phyloP scores from a whole-genome alignment of 1,140 invertebrate genomes.

The Bathynomus jamesi region DNA sequence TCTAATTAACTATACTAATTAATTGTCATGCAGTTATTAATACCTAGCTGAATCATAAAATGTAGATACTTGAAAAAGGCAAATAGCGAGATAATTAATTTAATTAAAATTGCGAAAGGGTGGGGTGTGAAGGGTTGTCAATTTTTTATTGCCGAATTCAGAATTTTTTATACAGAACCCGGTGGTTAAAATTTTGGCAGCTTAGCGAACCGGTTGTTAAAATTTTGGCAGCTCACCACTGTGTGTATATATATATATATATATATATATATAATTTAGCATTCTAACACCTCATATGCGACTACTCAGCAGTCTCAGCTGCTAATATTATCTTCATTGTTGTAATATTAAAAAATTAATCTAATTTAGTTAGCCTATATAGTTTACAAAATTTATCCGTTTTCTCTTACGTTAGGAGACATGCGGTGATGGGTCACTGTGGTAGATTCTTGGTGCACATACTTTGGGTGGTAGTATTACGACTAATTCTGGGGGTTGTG shows the following conservation, averaged over 20 bases:
- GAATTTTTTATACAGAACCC: too few species aligned
- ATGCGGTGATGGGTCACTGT: neutral
- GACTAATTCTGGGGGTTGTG: neutral
- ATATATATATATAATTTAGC: neutral
- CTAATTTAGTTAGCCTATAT: neutral
- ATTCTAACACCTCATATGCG: neutral
- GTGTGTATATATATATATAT: neutral
- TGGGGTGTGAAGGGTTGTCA: too few species aligned
- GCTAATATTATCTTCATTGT: neutral
- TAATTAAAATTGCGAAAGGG: too few species aligned
- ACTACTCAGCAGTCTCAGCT: neutral
- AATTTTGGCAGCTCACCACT: neutral
- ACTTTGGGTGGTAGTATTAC: neutral
- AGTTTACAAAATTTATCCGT: neutral
- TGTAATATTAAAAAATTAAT: neutral
- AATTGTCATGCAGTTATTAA: too few species aligned
- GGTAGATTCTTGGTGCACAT: neutral
- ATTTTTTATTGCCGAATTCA: too few species aligned
- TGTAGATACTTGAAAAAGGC: too few species aligned
- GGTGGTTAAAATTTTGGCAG: too few species aligned
- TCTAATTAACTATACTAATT: too few species aligned
- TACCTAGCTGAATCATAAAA: too few species aligned
- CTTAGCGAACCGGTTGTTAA: too few species aligned
- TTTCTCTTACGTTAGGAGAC: neutral
- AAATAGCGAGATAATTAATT: too few species aligned